A percentile compares a stretch with the other conserved stretches of the same genome.
Evolutionary conservation across 2,797 vertebrate genomes (phyloP).

Genomic region (Spinibarbus caldwelli): DNA sequence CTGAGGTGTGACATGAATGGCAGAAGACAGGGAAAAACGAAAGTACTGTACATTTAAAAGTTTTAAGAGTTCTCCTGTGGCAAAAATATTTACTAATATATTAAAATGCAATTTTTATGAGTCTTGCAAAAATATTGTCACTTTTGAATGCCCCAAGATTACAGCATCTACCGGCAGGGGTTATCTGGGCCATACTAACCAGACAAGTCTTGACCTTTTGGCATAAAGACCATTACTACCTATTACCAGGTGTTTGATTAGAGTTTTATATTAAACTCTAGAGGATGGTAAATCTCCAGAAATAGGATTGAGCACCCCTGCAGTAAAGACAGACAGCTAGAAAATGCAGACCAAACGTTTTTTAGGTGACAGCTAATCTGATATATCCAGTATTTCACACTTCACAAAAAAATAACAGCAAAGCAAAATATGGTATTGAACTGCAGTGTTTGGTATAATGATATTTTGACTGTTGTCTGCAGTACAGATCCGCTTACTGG

Average conservation of each 20-base stretch:
- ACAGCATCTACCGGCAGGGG: neutral
- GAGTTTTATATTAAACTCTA: neutral
- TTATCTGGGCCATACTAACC: neutral
- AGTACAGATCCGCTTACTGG: conserved; percentile 10
- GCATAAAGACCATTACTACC: conserved; percentile 5
- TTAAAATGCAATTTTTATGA: neutral
- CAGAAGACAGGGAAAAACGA: neutral
- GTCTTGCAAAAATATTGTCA: neutral
- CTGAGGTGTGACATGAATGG: neutral
- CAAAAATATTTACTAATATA: neutral
- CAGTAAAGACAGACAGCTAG: conserved; percentile 13
- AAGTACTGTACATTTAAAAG: neutral
- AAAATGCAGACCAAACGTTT: conserved; percentile 44
- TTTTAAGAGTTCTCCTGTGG: neutral
- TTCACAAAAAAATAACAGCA: conserved; percentile 36
- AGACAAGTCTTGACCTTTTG: neutral
- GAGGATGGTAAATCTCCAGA: conserved; percentile 10
- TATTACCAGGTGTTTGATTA: neutral
- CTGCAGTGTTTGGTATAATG: conserved; percentile 27
- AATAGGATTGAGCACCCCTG: conserved; percentile 9
- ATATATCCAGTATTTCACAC: conserved; percentile 46
- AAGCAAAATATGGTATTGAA: conserved; percentile 46
- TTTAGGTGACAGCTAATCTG: conserved; percentile 45
- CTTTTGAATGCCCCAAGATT: neutral
- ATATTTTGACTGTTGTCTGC: conserved; percentile 31